Evolutionary conservation across 1,140 invertebrate genomes (phyloP), one percentile per base, ranked within the genome.

Genomic region (Trypoxylus dichotomus): DNA sequence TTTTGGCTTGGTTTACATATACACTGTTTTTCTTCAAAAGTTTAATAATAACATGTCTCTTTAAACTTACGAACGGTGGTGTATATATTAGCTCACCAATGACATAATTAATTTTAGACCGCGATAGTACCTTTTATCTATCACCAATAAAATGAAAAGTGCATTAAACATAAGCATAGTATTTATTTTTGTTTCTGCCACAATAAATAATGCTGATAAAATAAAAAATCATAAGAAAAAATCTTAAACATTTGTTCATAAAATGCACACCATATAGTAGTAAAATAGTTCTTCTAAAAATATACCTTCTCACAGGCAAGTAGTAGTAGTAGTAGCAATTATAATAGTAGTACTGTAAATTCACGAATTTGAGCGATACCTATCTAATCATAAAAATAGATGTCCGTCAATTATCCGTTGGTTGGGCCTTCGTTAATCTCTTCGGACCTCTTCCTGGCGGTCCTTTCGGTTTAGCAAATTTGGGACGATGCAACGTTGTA

Each of bases 401-500:
- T 15, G 24, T 68, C 60, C 60, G 27, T 68, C 60, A 68, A 27
- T 68, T 68, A 8, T 68, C 60, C 13, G 60, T 68, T 11, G 74
- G 21, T 71, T 84, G 83, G 71, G 91, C 84, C 88, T 94, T 96
- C 74, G 95, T 97, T 78, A 98, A 90, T 78, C 96, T 90, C 87
- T 96, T 96, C 8, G 96, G 95, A 63, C 97, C 97, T 83, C 97
- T 89, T 82, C 94, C 94, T 3, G 95, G 94, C 79, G 97, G 97
- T 43, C 96, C 96, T 88, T 97, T 97, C 11, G 97, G 97, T 87
- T 97, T 98, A 29, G 94, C 94, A 90, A 98, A 98, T 81, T 96
- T 95, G 37, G 94, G 95, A 81, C 93, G 91, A 86, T 96, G 94
- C 63, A 97, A 90, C 86, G 94, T 96, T 83, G 94, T 93, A 86